phyloP scores from a whole-genome alignment of 2,113 vertebrate species.

The Platycercus adscitus region DNA sequence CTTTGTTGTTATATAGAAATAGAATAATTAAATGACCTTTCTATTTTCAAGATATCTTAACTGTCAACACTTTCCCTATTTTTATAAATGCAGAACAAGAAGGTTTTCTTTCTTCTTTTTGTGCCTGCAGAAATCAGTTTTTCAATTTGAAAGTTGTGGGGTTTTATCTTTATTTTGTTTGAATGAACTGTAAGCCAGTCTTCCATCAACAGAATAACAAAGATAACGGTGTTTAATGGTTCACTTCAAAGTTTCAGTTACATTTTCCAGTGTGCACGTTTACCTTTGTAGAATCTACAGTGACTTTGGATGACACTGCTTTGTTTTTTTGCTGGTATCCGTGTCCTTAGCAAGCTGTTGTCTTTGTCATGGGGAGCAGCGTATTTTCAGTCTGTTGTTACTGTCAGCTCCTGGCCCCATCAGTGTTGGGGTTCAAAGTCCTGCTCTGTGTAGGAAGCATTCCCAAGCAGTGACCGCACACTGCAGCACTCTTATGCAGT shows the following conservation, averaged over 20 bases:
- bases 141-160: not conserved
- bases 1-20: not conserved
- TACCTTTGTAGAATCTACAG: not conserved
- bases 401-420: not conserved
- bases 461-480: not conserved
- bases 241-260: not conserved
- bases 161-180: not conserved
- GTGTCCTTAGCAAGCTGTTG: not conserved
- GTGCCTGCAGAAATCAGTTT: not conserved
- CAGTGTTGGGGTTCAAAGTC: not conserved
- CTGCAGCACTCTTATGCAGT: not conserved
- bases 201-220: not conserved
- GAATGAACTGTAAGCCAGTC: not conserved
- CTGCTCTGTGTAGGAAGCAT: not conserved
- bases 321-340: not conserved
- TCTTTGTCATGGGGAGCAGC: not conserved
- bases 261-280: not conserved
- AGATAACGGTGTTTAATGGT: not conserved
- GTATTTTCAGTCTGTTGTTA: not conserved
- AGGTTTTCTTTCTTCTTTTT: not conserved
- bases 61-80: not conserved
- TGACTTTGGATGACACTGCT: not conserved
- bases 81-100: not conserved
- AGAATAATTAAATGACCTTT: not conserved
- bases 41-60: not conserved